These are phyloP conservation scores for Laticauda laticaudata DNA, from an alignment of 2,113 vertebrate species.

Conservation along the genomic window DNA sequence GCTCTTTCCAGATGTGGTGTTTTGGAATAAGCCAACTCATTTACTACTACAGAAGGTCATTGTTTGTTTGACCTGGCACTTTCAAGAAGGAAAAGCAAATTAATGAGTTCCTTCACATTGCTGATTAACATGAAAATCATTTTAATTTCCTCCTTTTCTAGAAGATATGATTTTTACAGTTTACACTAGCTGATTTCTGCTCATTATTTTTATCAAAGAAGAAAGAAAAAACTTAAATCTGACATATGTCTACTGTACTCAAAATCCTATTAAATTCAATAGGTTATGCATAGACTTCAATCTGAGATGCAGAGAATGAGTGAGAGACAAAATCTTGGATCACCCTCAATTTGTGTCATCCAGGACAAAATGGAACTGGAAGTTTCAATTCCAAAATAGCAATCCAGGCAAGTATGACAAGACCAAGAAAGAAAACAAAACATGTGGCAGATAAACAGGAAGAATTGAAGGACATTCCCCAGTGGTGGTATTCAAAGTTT, in stretches of 20 bases:
- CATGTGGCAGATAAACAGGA: background rate
- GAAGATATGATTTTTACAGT: conserved; percentile 34
- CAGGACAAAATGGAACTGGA: background rate
- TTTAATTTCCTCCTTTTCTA: conserved; percentile 55
- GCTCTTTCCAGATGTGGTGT: conserved; percentile 51
- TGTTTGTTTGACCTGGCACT: conserved; percentile 58
- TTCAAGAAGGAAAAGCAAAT: conserved; percentile 54
- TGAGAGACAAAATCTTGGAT: background rate
- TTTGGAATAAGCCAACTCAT: conserved; percentile 53
- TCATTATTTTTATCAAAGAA: background rate
- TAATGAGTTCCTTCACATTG: conserved; percentile 37
- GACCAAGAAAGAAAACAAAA: background rate
- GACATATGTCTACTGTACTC: background rate
- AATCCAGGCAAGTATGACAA: background rate
- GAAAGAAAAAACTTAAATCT: background rate
- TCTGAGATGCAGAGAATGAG: background rate
- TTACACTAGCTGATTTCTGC: background rate
- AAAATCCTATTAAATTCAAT: background rate
- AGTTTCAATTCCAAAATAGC: background rate
- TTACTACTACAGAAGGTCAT: conserved; percentile 61
- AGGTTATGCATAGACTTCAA: background rate
- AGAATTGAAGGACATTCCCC: background rate
- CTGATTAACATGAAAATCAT: conserved; percentile 57
- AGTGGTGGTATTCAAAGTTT: too few species aligned
- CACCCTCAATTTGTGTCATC: background rate